Base-by-base conservation (phyloP, 2,888 invertebrate species). In the Scaptomyza polygonia region DNA sequence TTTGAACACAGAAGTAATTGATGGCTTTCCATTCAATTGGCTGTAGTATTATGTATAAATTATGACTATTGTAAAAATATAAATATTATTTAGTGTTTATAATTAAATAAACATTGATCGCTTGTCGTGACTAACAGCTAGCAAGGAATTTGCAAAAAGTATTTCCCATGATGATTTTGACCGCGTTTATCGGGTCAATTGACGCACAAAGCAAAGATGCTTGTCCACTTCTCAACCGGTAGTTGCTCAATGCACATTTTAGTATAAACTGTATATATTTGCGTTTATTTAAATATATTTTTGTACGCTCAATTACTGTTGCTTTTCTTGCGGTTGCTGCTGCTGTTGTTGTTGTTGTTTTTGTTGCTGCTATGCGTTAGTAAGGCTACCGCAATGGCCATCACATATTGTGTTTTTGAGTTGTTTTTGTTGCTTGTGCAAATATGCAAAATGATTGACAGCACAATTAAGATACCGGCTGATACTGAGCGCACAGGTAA, bases 371-470 rank as follows among this genome's bases (percentile, higher is more conserved):
- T 47, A 49, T 74, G 75, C 75, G 70, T 72, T 51, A 30, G 44
- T 39, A 57, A 39, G 73, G 53, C 64, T 73, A 58, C 64, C 68
- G 62, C 57, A 55, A 32, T 43, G 78, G 57, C 76, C 78, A 66
- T 73, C 78, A 78, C 70, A 74, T 53, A 61, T 78, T 77, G 68
- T 42, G 29, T 57, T 74, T 73, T 68, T 42, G 12, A n/a, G 54
- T 67, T 58, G 44, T 25, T 21, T 45, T 68, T 77, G 43, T 55
- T 39, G 62, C 62, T 52, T 44, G 79, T 79, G 81, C 85, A 83
- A 85, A 85, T 83, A 86, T 88, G 88, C 84, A 80, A 86, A 86
- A 83, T 84, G 88, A 84, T 84, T 84, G 88, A 84, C 88, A 84
- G 88, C 73, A 84, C 88, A 84, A 84, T 84, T 80, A 88, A 84